phyloP scores from a whole-genome alignment of 2,888 invertebrate species.

The Odontothrips loti region DNA sequence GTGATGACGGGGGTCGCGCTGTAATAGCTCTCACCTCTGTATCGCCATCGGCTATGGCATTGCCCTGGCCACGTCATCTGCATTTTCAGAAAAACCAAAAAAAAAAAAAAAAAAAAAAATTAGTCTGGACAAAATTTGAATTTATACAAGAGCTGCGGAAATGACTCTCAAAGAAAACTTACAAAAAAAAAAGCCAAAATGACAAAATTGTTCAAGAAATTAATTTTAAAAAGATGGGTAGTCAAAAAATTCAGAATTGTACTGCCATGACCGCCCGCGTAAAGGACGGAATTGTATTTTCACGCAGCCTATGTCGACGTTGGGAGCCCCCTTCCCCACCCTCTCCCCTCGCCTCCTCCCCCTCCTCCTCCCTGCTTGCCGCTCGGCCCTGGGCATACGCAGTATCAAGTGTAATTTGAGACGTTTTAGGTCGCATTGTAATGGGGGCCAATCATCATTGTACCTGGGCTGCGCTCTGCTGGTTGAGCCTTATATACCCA shows the following conservation, averaged over 20 bases:
- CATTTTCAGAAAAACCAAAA: too few relatives aligned
- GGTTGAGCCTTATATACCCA: background rate
- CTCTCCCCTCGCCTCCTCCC: background rate
- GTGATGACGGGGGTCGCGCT: conserved; percentile 6
- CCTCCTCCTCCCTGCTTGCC: background rate
- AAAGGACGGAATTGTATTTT: background rate
- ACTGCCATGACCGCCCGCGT: too few relatives aligned
- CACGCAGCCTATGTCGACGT: background rate
- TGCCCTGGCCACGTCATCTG: too few relatives aligned
- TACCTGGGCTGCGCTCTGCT: background rate
- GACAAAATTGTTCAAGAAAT: background rate
- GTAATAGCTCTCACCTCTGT: background rate
- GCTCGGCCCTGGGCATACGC: too few relatives aligned
- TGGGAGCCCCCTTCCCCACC: background rate
- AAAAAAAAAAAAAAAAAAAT: too few relatives aligned
- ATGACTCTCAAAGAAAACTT: too few relatives aligned
- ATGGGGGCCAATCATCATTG: conserved; percentile 8
- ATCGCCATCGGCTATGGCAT: too few relatives aligned
- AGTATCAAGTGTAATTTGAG: conserved; percentile 18
- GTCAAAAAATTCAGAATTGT: too few relatives aligned
- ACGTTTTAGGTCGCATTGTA: conserved; percentile 15
- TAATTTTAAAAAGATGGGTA: background rate
- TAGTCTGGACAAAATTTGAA: too few relatives aligned
- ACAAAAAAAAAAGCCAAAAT: background rate
- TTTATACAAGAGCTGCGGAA: too few relatives aligned